Percentiles rank a stretch among this genome's conserved stretches.
phyloP scores from a whole-genome alignment of 2,113 vertebrate genomes.

The Hippopotamus amphibius region DNA sequence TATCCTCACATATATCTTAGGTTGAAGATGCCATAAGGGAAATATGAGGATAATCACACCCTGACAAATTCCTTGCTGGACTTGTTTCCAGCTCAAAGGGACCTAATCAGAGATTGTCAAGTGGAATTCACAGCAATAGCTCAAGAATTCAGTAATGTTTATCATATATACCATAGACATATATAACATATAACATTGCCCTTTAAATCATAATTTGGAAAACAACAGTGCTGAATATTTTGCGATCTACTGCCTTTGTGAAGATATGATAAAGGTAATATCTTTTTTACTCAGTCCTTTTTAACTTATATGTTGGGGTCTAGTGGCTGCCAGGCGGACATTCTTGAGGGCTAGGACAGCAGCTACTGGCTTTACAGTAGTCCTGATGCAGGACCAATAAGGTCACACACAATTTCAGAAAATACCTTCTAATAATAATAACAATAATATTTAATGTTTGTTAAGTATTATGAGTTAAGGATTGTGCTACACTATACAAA shows the following conservation, averaged over 20 bases:
- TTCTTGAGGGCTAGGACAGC: not conserved
- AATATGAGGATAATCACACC: not conserved
- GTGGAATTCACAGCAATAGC: not conserved
- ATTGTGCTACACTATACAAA: not conserved
- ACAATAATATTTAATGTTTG: not conserved
- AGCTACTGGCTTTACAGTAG: not conserved
- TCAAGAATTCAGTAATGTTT: not conserved
- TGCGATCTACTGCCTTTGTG: not conserved
- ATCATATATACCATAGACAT: not conserved
- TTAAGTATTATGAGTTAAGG: not conserved
- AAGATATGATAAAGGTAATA: not conserved
- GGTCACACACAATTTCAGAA: not conserved
- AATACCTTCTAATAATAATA: not conserved
- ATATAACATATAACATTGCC: not conserved
- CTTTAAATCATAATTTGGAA: not conserved
- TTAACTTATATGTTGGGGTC: not conserved
- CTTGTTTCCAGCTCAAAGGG: not conserved
- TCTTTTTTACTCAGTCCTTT: not conserved
- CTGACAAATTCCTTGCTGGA: not conserved
- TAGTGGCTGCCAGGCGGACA: not conserved
- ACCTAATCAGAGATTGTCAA: not conserved
- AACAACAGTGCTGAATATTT: not conserved
- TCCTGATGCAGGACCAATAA: not conserved
- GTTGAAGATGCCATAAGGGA: not conserved
- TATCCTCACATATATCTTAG: not conserved